phyloP scores from a whole-genome alignment of 2,888 invertebrate species.

The Teleogryllus oceanicus region DNA sequence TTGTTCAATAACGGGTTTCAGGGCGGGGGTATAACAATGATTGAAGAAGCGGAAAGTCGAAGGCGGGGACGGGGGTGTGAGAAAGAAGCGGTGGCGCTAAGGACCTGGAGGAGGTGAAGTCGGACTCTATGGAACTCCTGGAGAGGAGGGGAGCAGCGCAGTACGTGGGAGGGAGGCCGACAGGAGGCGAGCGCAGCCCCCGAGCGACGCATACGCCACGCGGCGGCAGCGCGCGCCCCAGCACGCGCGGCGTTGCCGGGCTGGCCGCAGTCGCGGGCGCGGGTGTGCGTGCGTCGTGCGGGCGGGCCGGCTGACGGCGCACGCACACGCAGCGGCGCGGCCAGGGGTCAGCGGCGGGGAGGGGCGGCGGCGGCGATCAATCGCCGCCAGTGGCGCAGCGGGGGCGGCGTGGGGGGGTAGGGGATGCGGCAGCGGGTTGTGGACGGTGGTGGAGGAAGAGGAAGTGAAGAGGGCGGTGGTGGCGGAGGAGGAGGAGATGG shows the following conservation, averaged over 20 bases:
- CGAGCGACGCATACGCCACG: no score
- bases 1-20: no score
- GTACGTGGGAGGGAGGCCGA: no score
- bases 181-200: no score
- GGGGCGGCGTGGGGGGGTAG: not conserved
- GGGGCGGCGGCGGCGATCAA: not conserved
- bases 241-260: not conserved
- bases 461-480: not conserved
- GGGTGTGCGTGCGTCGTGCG: not conserved
- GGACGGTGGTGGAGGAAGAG: not conserved
- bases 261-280: not conserved
- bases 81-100: no score
- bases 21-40: no score
- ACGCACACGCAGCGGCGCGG: not conserved
- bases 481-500: not conserved
- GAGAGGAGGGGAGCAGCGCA: no score
- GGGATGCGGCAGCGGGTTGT: not conserved
- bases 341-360: not conserved
- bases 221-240: no score
- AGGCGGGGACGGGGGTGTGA: no score
- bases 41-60: no score
- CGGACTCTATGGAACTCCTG: no score
- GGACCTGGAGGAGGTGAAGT: no score
- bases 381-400: not conserved
- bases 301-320: not conserved